Evolutionary conservation across 1,140 invertebrate genomes (phyloP).

Genomic region (Anastrepha ludens): DNA sequence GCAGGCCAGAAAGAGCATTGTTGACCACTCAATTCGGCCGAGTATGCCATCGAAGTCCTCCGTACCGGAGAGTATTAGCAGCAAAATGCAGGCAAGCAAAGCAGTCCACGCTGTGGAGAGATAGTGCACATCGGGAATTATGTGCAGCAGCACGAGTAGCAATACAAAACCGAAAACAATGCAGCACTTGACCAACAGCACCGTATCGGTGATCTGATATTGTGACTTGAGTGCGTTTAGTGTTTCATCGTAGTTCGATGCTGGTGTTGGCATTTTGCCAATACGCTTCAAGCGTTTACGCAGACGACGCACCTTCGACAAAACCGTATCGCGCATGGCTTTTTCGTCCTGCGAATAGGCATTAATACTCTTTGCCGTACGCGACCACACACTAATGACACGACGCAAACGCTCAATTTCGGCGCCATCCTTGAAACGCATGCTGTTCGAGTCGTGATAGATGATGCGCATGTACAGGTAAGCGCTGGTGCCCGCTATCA

Average conservation of each 20-base stretch:
- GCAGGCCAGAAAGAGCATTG: slow-evolving; percentile 88
- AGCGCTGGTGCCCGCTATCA: slow-evolving; percentile 12
- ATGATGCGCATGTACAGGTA: slow-evolving; percentile 51
- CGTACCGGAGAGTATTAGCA: slow-evolving; percentile 83
- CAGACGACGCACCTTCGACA: slow-evolving; percentile 16
- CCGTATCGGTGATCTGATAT: slow-evolving; percentile 75
- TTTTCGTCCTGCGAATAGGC: slow-evolving; percentile 54
- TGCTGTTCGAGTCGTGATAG: slow-evolving; percentile 39
- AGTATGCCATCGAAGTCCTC: slow-evolving; percentile 86
- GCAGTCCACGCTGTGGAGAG: slow-evolving; percentile 88
- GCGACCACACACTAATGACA: slow-evolving; percentile 41
- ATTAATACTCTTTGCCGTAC: slow-evolving; percentile 46
- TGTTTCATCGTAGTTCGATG: slow-evolving; percentile 40
- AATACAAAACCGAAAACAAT: slow-evolving; percentile 82
- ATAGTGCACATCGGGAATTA: slow-evolving; percentile 79
- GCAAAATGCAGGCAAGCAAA: slow-evolving; percentile 82
- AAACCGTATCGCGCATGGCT: slow-evolving; percentile 28
- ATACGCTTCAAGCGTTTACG: slow-evolving; percentile 52
- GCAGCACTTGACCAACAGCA: slow-evolving; percentile 81
- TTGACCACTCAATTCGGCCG: slow-evolving; percentile 88
- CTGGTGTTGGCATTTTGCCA: slow-evolving; percentile 50
- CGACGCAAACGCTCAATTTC: slow-evolving; percentile 50
- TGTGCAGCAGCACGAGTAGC: slow-evolving; percentile 84
- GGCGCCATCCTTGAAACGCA: slow-evolving; percentile 31
- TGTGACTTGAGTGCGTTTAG: neutral